Conservation (phyloP, 2,113 vertebrate species). For the Alces alces region DNA sequence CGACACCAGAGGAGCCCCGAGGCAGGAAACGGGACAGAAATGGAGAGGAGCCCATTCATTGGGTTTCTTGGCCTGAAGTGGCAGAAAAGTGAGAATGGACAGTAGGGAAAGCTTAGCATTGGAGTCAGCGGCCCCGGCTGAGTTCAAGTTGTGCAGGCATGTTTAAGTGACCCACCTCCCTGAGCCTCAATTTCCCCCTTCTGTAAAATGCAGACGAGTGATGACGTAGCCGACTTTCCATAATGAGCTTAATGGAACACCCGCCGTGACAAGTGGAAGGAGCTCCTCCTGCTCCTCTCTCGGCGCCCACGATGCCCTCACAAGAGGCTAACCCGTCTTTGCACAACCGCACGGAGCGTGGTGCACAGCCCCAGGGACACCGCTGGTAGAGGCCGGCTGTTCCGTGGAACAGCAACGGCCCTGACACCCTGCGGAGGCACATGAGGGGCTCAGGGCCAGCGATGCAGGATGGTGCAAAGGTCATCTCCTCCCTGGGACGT, state of each 20-base stretch:
- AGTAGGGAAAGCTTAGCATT: neutral
- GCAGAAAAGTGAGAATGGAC: neutral
- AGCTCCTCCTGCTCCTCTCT: neutral
- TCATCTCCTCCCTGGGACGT: neutral
- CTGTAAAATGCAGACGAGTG: neutral
- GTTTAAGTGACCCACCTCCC: neutral
- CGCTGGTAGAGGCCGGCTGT: too few relatives aligned
- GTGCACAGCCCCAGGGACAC: too few relatives aligned
- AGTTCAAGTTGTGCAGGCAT: neutral
- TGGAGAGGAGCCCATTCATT: too few relatives aligned
- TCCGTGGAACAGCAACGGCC: neutral
- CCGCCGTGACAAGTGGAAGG: neutral
- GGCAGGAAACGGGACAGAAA: neutral
- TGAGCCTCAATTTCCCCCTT: neutral
- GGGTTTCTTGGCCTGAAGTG: fast-evolving
- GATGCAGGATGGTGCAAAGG: neutral
- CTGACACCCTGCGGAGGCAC: neutral
- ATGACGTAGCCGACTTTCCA: neutral
- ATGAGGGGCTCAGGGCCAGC: neutral
- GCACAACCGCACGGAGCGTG: neutral
- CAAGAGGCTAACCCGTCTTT: neutral
- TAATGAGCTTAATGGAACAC: neutral
- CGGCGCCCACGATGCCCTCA: neutral
- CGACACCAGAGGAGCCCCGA: neutral
- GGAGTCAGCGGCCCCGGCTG: neutral